Percentiles rank a stretch among this genome's conserved stretches.
These are phyloP conservation scores for Menura novaehollandiae DNA, from an alignment of 2,113 vertebrate species.

Conservation along the genomic window DNA sequence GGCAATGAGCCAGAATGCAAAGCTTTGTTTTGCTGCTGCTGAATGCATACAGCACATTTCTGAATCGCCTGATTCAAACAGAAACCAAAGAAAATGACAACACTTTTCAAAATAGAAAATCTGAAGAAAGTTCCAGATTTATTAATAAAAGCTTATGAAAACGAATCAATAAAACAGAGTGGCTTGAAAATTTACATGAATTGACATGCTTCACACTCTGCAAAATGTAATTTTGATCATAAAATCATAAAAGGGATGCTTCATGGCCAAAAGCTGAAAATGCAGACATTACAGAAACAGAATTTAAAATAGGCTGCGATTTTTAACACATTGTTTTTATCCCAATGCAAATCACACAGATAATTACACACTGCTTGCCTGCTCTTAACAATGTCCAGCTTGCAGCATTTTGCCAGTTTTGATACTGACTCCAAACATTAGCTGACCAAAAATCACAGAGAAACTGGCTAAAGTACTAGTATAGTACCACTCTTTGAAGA, in stretches of 20 bases:
- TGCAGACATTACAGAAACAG: background rate
- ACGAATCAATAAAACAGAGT: background rate
- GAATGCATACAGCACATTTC: background rate
- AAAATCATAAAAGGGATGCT: background rate
- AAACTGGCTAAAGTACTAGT: background rate
- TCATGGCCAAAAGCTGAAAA: background rate
- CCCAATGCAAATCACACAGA: background rate
- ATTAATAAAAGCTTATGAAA: background rate
- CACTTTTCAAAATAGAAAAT: background rate
- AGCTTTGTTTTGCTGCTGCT: conserved; percentile 22
- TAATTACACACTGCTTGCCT: background rate
- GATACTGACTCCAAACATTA: background rate
- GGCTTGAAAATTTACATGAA: background rate
- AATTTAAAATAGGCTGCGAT: background rate
- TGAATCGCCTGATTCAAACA: background rate
- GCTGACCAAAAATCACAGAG: background rate
- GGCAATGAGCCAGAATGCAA: conserved; percentile 24
- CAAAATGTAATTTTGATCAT: background rate
- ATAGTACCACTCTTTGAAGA: background rate
- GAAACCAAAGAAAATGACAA: background rate
- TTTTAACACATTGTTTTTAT: background rate
- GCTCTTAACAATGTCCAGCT: background rate
- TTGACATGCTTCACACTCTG: background rate
- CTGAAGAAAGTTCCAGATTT: background rate
- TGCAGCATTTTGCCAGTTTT: background rate